Evolutionary conservation across 2,888 invertebrate species (phyloP), one percentile per base, ranked within the genome.

Genomic region (Selenia dentaria): DNA sequence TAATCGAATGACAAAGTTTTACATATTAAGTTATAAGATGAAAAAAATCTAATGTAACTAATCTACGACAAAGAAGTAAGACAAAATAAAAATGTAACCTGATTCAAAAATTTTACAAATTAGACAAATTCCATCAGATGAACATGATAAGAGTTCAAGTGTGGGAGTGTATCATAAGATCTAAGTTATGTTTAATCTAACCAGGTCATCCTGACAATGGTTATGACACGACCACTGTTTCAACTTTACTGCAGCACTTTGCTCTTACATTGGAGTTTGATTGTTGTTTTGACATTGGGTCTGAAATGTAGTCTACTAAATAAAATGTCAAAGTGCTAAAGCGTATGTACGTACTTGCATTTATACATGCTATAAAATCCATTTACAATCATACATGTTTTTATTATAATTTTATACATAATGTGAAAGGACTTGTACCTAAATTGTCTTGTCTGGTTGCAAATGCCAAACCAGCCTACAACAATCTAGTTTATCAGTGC

Each of bases 191-290:
- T 22, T 24, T 38, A 31, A 49, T 49, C 49, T 43, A 49, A 43
- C 11, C 43, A 49, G 49, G 49, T 12, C 49, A 49, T 49, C 49
- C 49, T 11, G 35, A 43, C 43, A 36, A 39, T 43, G 35, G 43
- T 49, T 43, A 36, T 43, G 49, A 39, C 39, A 48, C 28, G 29
- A 32, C 35, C 42, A 39, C 43, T 12, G 37, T 39, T 39, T 43
- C 38, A 34, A 28, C 39, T 48, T 48, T 38, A 42, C 42, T 38
- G 34, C 6, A 31, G 32, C 20, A 18, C 35, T 33, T 34, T 10
- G 18, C 22, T 35, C 35, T n/a, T n/a, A n/a, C n/a, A n/a, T n/a
- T n/a, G 32, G 27, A 27, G 3, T 32, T 40, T 36, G 27, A 46
- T 46, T 39, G 27, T 35, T 39, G 11, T 27, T 33, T 25, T 39